Percentiles rank a stretch among this genome's conserved stretches.
phyloP scores from a whole-genome alignment of 2,888 invertebrate genomes.

The Nyleta sp. region DNA sequence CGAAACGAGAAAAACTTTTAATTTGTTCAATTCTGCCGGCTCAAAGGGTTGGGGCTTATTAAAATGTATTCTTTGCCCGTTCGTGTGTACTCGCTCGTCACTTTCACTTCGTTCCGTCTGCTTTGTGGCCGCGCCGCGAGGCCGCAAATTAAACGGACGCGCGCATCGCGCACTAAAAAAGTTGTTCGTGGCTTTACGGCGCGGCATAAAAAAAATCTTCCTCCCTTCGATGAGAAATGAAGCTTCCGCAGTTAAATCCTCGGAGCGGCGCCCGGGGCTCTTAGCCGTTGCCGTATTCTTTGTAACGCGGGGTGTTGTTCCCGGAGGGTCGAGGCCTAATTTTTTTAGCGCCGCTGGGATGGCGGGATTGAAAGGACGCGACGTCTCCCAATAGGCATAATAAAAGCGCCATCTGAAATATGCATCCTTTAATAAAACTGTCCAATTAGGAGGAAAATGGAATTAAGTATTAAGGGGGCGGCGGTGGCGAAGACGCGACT shows the following conservation, averaged over 20 bases:
- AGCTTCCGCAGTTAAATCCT: constrained; percentile 79
- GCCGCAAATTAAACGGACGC: constrained; percentile 52
- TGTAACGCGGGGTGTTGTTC: constrained; percentile 66
- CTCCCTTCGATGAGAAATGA: constrained; percentile 73
- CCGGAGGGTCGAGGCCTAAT: constrained; percentile 80
- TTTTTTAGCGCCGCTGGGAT: constrained; percentile 71
- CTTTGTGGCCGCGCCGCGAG: constrained; percentile 42
- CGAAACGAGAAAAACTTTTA: constrained; percentile 80
- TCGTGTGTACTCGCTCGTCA: constrained; percentile 56
- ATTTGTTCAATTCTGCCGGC: constrained; percentile 80
- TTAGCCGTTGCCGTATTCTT: no score
- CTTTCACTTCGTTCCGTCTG: constrained; percentile 61
- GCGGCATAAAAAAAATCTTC: no score
- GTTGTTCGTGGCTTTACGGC: constrained; percentile 39
- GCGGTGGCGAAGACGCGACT: constrained; percentile 72
- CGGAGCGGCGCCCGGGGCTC: constrained; percentile 74
- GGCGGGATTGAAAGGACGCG: constrained; percentile 56
- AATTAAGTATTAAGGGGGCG: constrained; percentile 80
- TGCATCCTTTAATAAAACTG: constrained; percentile 82
- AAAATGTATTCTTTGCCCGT: constrained; percentile 79
- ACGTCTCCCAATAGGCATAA: constrained; percentile 80
- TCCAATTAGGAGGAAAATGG: constrained; percentile 81
- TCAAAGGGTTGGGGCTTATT: constrained; percentile 82
- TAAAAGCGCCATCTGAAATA: constrained; percentile 82
- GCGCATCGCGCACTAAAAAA: constrained; percentile 52